phyloP scores from a whole-genome alignment of 1,140 invertebrate species.

The Zaprionus africanus region DNA sequence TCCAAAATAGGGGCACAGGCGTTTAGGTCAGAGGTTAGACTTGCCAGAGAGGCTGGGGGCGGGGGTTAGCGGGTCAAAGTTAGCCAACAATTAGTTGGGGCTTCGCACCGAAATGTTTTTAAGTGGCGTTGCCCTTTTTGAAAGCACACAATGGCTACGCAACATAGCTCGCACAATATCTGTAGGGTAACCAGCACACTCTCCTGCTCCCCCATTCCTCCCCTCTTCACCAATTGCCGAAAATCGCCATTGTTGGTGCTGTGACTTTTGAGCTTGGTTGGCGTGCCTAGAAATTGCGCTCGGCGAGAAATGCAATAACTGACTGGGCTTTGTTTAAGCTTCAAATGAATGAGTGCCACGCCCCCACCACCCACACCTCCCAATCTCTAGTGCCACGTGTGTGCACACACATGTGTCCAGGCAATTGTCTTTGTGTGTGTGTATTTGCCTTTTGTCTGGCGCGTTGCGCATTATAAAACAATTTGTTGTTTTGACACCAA shows the following conservation, averaged over 20 bases:
- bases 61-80: neutral
- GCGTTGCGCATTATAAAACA: conserved; percentile 49
- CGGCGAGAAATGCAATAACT: conserved; percentile 24
- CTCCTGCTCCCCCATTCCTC: no score
- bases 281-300: conserved; percentile 31
- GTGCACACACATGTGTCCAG: neutral
- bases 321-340: conserved; percentile 37
- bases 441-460: conserved; percentile 51
- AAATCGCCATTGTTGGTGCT: conserved; percentile 52
- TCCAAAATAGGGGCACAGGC: no score
- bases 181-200: neutral
- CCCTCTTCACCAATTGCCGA: neutral
- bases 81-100: conserved; percentile 52
- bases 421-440: conserved; percentile 2
- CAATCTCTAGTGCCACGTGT: neutral
- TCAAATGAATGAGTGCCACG: conserved; percentile 21
- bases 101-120: conserved; percentile 46
- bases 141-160: neutral
- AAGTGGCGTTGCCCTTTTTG: conserved; percentile 16
- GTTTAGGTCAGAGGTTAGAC: neutral
- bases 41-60: neutral
- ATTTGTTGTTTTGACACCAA: conserved; percentile 52
- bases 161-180: neutral
- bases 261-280: conserved; percentile 55
- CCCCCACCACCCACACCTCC: neutral